Conservation (phyloP, 2,888 invertebrate species). For the Melanophora roralis region DNA sequence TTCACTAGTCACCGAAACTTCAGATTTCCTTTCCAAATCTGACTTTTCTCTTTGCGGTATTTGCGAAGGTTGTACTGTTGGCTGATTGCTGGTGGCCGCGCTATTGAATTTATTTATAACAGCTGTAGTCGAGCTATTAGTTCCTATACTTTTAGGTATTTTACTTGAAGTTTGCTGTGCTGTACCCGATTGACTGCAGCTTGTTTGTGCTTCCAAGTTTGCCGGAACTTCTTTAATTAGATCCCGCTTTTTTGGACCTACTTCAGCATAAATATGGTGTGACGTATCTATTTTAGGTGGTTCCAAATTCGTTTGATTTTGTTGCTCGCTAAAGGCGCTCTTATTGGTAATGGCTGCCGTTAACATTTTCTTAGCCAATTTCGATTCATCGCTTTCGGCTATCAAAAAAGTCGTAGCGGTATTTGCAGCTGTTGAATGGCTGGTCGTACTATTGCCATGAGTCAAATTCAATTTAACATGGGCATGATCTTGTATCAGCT, state of each 20-base stretch:
- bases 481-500: conserved; percentile 76
- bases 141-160: conserved; percentile 70
- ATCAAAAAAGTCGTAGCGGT: conserved; percentile 65
- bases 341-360: conserved; percentile 65
- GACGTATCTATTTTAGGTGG: conserved; percentile 86
- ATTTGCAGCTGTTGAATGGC: conserved; percentile 29
- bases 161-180: conserved; percentile 65
- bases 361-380: conserved; percentile 76
- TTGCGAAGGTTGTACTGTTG: conserved; percentile 8
- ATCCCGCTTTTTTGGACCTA: conserved; percentile 73
- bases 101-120: conserved; percentile 70
- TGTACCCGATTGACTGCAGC: conserved; percentile 11
- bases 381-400: conserved; percentile 80
- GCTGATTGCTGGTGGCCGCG: background rate
- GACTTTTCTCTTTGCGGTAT: conserved; percentile 50
- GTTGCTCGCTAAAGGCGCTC: conserved; percentile 57
- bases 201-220: conserved; percentile 62
- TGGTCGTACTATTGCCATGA: conserved; percentile 64
- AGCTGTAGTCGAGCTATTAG: conserved; percentile 66
- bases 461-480: conserved; percentile 66
- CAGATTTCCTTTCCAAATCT: conserved; percentile 65
- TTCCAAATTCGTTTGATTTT: conserved; percentile 77
- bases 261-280: conserved; percentile 81
- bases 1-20: conserved; percentile 73
- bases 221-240: conserved; percentile 64